Conservation (phyloP, 2,888 invertebrate genomes). For the Ceriagrion tenellum region DNA sequence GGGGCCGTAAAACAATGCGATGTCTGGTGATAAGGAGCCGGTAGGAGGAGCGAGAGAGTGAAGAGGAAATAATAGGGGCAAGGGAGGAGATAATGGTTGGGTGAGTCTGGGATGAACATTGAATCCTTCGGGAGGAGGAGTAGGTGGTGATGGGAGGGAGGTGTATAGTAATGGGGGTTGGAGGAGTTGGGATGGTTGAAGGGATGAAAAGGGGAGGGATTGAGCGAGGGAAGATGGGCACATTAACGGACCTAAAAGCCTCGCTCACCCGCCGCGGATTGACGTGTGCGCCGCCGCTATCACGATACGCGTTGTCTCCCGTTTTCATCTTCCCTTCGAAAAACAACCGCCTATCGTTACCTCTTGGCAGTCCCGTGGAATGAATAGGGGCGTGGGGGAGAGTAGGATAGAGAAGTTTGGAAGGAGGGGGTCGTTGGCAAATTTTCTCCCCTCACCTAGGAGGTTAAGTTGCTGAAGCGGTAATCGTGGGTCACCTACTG, state of each 20-base stretch:
- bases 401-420: neutral
- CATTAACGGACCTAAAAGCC: neutral
- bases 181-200: neutral
- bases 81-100: neutral
- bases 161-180: neutral
- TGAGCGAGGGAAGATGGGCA: neutral
- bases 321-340: constrained; percentile 15
- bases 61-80: neutral
- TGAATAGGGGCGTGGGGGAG: neutral
- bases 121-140: neutral
- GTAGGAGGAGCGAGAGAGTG: neutral
- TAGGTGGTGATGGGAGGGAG: neutral
- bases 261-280: neutral
- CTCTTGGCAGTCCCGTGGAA: neutral
- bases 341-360: neutral
- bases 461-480: too few species aligned
- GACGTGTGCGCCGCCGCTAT: neutral
- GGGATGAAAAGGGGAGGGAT: too few species aligned
- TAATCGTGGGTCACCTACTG: too few species aligned
- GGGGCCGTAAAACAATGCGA: neutral
- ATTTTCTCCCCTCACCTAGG: neutral
- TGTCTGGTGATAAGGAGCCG: neutral
- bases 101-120: neutral
- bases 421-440: neutral
- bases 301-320: neutral